Conservation (phyloP, 2,888 invertebrate species). For the Drosophila picticornis region DNA sequence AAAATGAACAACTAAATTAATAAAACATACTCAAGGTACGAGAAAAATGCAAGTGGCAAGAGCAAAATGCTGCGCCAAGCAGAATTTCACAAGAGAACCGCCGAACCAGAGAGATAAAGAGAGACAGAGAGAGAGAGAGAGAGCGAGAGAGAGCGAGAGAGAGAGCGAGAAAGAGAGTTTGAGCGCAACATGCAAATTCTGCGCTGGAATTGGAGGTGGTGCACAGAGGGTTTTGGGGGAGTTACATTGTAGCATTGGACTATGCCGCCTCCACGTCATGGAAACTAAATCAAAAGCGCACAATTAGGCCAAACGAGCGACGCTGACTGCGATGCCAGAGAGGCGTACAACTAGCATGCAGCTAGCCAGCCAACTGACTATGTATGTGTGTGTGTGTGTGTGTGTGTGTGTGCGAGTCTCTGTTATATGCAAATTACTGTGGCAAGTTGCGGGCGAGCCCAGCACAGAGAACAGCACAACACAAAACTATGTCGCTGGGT, state of each 20-base stretch:
- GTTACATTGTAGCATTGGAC: constrained; percentile 10
- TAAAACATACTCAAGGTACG: constrained; percentile 68
- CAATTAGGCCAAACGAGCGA: constrained; percentile 79
- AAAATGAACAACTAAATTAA: constrained; percentile 35
- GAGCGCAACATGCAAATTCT: constrained; percentile 40
- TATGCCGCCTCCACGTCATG: constrained; percentile 49
- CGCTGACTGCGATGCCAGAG: constrained; percentile 30
- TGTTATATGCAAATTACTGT: constrained; percentile 69
- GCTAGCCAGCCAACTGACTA: constrained; percentile 24
- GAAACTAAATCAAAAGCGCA: constrained; percentile 75
- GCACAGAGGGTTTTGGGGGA: neutral
- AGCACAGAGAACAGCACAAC: constrained; percentile 33
- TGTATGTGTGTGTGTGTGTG: constrained; percentile 16
- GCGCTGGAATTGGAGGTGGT: constrained; percentile 29
- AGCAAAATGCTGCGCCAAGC: constrained; percentile 63
- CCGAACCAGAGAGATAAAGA: constrained; percentile 7
- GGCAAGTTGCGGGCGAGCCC: constrained; percentile 61
- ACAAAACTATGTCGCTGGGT: constrained; percentile 75
- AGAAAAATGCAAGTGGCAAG: constrained; percentile 65
- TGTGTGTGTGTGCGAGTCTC: constrained; percentile 27
- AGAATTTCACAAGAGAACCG: constrained; percentile 36
- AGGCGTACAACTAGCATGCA: constrained; percentile 46
- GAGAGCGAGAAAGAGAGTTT: constrained; percentile 1
- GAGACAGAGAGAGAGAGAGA: constrained; percentile 1
- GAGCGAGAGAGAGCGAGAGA: constrained; percentile 9